Percentiles rank a stretch among this genome's conserved stretches.
Conservation (phyloP, 2,797 vertebrate genomes). For the Gadopsis bispinosus region DNA sequence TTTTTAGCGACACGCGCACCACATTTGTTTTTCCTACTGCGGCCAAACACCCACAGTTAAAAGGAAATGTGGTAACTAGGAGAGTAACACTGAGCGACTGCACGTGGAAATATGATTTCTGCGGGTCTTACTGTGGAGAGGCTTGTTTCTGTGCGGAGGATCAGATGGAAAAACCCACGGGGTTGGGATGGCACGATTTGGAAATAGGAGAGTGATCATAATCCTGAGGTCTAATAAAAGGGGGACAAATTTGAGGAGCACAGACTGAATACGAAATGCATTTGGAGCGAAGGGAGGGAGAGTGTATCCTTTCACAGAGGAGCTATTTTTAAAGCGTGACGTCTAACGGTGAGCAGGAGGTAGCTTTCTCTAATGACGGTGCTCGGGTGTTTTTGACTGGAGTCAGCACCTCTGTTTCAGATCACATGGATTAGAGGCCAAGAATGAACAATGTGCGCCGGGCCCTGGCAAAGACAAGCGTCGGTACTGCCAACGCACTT, state of each 20-base stretch:
- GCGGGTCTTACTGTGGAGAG: slow-evolving; percentile 31
- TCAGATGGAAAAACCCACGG: slow-evolving; percentile 53
- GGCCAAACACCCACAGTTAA: slow-evolving; percentile 36
- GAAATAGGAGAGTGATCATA: slow-evolving; percentile 64
- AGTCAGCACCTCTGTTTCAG: slow-evolving; percentile 80
- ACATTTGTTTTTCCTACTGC: slow-evolving; percentile 17
- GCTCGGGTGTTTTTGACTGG: slow-evolving; percentile 59
- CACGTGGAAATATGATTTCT: slow-evolving; percentile 42
- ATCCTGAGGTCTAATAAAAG: slow-evolving; percentile 66
- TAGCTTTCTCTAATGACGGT: slow-evolving; percentile 57
- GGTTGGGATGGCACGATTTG: slow-evolving; percentile 41
- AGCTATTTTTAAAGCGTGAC: slow-evolving; percentile 78
- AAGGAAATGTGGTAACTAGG: slow-evolving; percentile 30
- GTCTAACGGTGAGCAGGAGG: slow-evolving; percentile 63
- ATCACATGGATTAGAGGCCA: slow-evolving; percentile 73
- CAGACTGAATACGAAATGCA: slow-evolving; percentile 52
- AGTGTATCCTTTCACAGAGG: slow-evolving; percentile 64
- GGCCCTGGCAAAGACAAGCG: slow-evolving; percentile 63
- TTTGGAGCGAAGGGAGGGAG: slow-evolving; percentile 47
- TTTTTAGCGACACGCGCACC: slow-evolving; percentile 37
- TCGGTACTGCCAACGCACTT: slow-evolving; percentile 66
- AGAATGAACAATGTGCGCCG: slow-evolving; percentile 71
- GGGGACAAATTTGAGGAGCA: slow-evolving; percentile 51
- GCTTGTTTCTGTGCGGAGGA: slow-evolving; percentile 52
- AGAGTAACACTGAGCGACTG: slow-evolving; percentile 21